phyloP scores from a whole-genome alignment of 2,888 invertebrate species.

The Archaeoteleia sp. region DNA sequence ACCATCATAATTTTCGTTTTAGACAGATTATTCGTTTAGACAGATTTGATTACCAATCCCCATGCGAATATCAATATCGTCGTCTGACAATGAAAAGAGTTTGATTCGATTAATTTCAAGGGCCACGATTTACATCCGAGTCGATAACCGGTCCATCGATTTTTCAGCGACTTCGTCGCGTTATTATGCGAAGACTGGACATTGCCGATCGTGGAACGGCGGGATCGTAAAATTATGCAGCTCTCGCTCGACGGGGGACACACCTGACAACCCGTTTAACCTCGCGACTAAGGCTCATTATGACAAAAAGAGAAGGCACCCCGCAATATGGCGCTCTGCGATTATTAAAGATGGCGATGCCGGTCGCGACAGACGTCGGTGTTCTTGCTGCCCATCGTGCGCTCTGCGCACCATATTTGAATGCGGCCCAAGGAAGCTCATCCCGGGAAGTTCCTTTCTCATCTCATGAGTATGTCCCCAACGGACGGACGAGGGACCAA shows the following conservation, averaged over 20 bases:
- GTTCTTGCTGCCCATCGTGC: constrained; percentile 53
- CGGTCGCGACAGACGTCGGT: constrained; percentile 30
- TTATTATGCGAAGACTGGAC: constrained; percentile 44
- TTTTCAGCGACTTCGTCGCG: constrained; percentile 29
- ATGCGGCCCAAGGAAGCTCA: constrained; percentile 55
- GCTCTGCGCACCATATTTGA: constrained; percentile 62
- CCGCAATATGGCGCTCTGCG: constrained; percentile 65
- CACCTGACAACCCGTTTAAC: constrained; percentile 71
- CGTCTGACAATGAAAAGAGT: not conserved
- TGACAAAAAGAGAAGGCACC: constrained; percentile 67
- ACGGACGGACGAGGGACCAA: constrained; percentile 33
- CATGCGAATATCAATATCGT: no score
- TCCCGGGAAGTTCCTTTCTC: constrained; percentile 48
- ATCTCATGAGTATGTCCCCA: constrained; percentile 29
- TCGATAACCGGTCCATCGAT: constrained; percentile 49
- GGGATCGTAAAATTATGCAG: constrained; percentile 69
- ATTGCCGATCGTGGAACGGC: constrained; percentile 37
- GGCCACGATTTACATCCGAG: constrained; percentile 42
- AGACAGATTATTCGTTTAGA: no score
- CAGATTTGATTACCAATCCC: no score
- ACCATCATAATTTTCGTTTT: no score
- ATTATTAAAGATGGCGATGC: constrained; percentile 71
- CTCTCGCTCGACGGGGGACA: constrained; percentile 62
- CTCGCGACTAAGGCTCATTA: constrained; percentile 65
- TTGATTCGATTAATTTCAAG: constrained; percentile 19